Evolutionary conservation across 2,797 vertebrate species (phyloP).

Genomic region (Argyrosomus regius): DNA sequence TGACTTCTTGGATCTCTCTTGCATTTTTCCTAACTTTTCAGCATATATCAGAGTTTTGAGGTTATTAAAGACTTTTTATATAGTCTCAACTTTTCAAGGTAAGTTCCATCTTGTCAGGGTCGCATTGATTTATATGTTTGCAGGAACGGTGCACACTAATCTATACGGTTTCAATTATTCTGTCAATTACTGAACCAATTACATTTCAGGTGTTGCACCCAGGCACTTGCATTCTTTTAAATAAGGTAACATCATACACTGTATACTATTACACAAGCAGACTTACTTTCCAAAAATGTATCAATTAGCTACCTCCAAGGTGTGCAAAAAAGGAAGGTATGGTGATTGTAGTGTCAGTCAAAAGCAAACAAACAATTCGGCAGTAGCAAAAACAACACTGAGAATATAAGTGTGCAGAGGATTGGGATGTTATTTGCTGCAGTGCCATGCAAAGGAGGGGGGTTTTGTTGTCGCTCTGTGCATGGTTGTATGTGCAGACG

Average conservation of each 20-base stretch:
- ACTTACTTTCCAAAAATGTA: slow-evolving; percentile 5
- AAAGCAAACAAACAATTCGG: slow-evolving; percentile 53
- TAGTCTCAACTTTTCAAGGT: not conserved
- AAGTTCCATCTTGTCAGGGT: slow-evolving; percentile 19
- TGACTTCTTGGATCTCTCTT: not conserved
- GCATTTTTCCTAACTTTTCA: not conserved
- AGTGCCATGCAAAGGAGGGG: slow-evolving; percentile 38
- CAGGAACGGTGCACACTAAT: not conserved
- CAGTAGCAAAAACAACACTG: slow-evolving; percentile 23
- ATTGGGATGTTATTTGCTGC: slow-evolving; percentile 57
- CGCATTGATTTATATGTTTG: slow-evolving; percentile 26
- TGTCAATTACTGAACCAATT: slow-evolving; percentile 12
- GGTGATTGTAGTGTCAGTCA: slow-evolving; percentile 45
- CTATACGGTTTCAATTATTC: slow-evolving; percentile 3
- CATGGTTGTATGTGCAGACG: slow-evolving; percentile 49
- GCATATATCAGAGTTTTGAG: not conserved
- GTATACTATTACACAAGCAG: no score
- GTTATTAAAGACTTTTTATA: not conserved
- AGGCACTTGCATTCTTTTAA: not conserved
- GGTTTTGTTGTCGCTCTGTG: slow-evolving; percentile 51
- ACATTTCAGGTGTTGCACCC: not conserved
- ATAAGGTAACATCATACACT: not conserved
- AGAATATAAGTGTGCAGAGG: slow-evolving; percentile 41
- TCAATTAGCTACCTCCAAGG: slow-evolving; percentile 63
- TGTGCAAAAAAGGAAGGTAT: slow-evolving; percentile 23